Conservation (phyloP, 1,140 invertebrate genomes). For the Battus philenor region DNA sequence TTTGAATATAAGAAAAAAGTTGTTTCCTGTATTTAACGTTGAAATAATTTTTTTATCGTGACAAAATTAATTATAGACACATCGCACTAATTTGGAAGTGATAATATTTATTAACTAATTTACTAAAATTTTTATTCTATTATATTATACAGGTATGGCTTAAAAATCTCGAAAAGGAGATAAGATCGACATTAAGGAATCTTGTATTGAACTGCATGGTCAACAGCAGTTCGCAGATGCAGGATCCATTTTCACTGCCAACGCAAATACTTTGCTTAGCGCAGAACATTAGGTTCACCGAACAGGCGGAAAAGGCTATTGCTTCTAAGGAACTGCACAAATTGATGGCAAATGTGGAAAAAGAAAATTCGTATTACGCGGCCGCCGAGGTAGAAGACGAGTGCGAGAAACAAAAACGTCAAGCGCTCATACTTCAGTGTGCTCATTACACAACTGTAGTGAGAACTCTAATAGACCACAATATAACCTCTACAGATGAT, state of each 20-base stretch:
- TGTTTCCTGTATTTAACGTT: too few relatives aligned
- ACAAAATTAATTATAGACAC: too few relatives aligned
- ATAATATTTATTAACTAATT: background rate
- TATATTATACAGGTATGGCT: constrained; percentile 83
- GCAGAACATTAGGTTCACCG: constrained; percentile 87
- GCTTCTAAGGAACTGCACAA: constrained; percentile 78
- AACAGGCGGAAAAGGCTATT: constrained; percentile 89
- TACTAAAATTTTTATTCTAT: background rate
- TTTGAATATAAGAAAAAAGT: too few relatives aligned
- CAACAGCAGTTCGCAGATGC: constrained; percentile 67
- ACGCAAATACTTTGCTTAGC: constrained; percentile 88
- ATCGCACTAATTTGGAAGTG: too few relatives aligned
- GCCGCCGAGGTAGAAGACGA: constrained; percentile 60
- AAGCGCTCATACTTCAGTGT: constrained; percentile 92
- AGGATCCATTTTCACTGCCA: constrained; percentile 87
- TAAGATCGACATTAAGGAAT: constrained; percentile 86
- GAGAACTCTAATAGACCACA: constrained; percentile 83
- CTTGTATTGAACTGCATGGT: constrained; percentile 83
- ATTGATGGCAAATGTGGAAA: constrained; percentile 52
- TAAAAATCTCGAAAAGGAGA: constrained; percentile 85
- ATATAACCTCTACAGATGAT: constrained; percentile 80
- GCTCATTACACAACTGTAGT: constrained; percentile 93
- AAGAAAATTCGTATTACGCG: constrained; percentile 57
- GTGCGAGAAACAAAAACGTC: constrained; percentile 80
- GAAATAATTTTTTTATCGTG: too few relatives aligned